Percentiles rank a stretch among this genome's conserved stretches.
Evolutionary conservation across 2,113 vertebrate species (phyloP).

Genomic region (Camelus bactrianus): DNA sequence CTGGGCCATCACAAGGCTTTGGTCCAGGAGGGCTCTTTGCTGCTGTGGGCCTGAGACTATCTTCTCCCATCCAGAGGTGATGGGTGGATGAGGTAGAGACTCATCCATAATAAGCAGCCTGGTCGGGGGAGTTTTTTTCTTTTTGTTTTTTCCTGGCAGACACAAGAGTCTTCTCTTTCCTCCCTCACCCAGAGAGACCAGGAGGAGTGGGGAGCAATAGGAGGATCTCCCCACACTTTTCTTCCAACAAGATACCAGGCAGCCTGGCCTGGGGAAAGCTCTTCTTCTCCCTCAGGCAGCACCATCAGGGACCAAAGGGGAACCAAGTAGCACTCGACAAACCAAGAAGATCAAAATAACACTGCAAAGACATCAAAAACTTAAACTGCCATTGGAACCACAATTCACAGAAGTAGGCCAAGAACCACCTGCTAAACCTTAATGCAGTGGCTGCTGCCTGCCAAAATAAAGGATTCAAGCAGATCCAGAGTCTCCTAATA

Average conservation of each 20-base stretch:
- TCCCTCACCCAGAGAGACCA: background rate
- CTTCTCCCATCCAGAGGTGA: background rate
- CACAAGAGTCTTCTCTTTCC: background rate
- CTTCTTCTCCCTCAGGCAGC: background rate
- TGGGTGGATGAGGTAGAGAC: background rate
- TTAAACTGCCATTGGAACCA: background rate
- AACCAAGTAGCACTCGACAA: background rate
- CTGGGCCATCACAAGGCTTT: background rate
- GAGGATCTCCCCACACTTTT: background rate
- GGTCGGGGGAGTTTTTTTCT: fast-evolving
- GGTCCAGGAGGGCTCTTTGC: background rate
- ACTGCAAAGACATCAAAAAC: background rate
- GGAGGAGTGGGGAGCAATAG: background rate
- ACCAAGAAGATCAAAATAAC: background rate
- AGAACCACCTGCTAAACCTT: background rate
- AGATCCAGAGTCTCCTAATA: background rate
- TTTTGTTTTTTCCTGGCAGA: background rate
- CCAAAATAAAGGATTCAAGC: background rate
- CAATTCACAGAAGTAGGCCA: background rate
- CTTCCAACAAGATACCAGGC: background rate
- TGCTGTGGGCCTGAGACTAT: background rate
- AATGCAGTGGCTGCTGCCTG: background rate
- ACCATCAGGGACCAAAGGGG: background rate
- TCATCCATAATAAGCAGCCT: background rate
- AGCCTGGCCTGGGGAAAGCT: background rate